Conservation (phyloP, 2,113 vertebrate genomes). For the Gasterosteus aculeatus region DNA sequence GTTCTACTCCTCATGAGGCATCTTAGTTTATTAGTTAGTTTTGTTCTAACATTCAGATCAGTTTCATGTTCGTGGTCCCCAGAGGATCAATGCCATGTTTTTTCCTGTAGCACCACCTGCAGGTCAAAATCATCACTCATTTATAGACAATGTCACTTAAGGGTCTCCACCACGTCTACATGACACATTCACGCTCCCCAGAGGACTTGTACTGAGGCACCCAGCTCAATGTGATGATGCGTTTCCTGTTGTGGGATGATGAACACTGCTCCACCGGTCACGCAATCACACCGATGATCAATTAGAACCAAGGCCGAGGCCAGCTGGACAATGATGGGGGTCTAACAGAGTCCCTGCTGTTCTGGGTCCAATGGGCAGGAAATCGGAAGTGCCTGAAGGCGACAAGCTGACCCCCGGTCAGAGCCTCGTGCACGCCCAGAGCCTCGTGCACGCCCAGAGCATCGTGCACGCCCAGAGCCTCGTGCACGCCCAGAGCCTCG, state of each 20-base stretch:
- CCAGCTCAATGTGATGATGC: not conserved
- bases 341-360: constrained; percentile 44
- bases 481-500: constrained; percentile 37
- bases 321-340: not conserved
- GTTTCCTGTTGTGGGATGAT: not conserved
- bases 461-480: not conserved
- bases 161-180: not conserved
- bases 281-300: not conserved
- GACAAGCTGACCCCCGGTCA: constrained; percentile 36
- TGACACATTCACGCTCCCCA: not conserved
- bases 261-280: too few species aligned
- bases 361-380: constrained; percentile 47
- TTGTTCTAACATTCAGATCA: too few species aligned
- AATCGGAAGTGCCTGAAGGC: constrained; percentile 52
- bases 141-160: too few species aligned
- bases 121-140: too few species aligned
- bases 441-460: not conserved
- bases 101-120: too few species aligned
- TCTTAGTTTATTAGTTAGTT: too few species aligned
- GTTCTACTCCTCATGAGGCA: too few species aligned
- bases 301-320: constrained; percentile 1
- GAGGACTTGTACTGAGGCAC: not conserved
- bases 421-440: constrained; percentile 41
- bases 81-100: too few species aligned
- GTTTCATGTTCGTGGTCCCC: too few species aligned